These are phyloP conservation scores for Drosophila sturtevanti DNA, from an alignment of 1,140 invertebrate species.

Conservation along the genomic window DNA sequence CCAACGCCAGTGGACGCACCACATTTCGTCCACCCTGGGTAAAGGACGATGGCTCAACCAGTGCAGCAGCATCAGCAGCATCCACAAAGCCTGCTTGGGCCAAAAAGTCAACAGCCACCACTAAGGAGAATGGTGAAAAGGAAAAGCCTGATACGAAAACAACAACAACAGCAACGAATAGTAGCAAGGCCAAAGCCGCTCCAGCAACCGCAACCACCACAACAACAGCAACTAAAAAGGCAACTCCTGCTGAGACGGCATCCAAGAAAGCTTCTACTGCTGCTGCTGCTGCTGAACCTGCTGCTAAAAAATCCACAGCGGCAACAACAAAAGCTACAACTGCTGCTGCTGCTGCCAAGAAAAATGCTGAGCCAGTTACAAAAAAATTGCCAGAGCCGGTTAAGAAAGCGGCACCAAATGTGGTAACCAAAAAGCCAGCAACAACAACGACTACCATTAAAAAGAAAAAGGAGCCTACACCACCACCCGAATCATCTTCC, in stretches of 20 bases:
- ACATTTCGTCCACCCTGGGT: slow-evolving; percentile 92
- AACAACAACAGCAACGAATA: background rate
- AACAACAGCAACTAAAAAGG: slow-evolving; percentile 43
- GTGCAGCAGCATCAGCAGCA: slow-evolving; percentile 78
- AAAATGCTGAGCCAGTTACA: slow-evolving; percentile 50
- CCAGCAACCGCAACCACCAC: slow-evolving; percentile 12
- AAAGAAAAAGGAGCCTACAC: slow-evolving; percentile 76
- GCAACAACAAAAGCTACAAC: slow-evolving; percentile 26
- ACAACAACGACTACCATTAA: slow-evolving; percentile 40
- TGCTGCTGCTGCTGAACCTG: slow-evolving; percentile 21
- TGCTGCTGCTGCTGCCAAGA: slow-evolving; percentile 45
- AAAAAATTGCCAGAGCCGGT: slow-evolving; percentile 56
- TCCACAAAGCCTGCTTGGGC: slow-evolving; percentile 86
- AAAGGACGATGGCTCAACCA: slow-evolving; percentile 85
- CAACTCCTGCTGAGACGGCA: slow-evolving; percentile 13
- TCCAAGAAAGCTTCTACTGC: slow-evolving; percentile 32
- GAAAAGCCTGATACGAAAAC: slow-evolving; percentile 23
- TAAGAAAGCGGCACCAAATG: slow-evolving; percentile 45
- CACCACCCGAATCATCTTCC: slow-evolving; percentile 70
- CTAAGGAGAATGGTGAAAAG: slow-evolving; percentile 79
- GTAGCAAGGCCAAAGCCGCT: slow-evolving; percentile 28
- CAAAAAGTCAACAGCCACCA: slow-evolving; percentile 58
- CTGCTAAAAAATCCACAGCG: slow-evolving; percentile 25
- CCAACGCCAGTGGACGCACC: slow-evolving; percentile 84
- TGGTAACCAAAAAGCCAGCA: slow-evolving; percentile 42